phyloP scores from a whole-genome alignment of 1,140 invertebrate genomes.

The Camponotus vicinus region DNA sequence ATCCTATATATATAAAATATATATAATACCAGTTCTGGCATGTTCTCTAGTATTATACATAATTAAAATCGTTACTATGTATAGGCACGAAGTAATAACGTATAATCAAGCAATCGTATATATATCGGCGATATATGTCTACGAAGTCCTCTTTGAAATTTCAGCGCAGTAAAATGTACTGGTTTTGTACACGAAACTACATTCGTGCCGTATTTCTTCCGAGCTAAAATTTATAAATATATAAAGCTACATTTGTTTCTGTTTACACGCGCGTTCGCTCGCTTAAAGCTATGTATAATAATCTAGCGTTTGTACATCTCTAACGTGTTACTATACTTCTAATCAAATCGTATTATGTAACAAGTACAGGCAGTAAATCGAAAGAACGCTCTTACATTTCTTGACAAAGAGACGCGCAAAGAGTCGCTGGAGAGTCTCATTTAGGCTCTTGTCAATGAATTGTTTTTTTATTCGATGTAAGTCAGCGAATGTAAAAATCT shows the following conservation, averaged over 20 bases:
- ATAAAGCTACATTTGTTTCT: conserved; percentile 67
- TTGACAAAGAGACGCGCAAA: background rate
- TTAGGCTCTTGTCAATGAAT: background rate
- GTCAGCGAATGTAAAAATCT: background rate
- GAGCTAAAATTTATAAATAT: conserved; percentile 68
- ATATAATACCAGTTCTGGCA: conserved; percentile 11
- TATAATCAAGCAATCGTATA: conserved; percentile 12
- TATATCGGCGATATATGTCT: conserved; percentile 9
- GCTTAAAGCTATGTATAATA: conserved; percentile 58
- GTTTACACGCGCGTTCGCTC: too few species aligned
- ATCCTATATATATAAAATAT: conserved; percentile 41
- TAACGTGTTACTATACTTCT: conserved; percentile 61
- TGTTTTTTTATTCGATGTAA: background rate
- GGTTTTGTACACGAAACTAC: conserved; percentile 29
- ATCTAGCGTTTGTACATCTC: conserved; percentile 72
- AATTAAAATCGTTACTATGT: conserved; percentile 40
- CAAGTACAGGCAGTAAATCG: conserved; percentile 37
- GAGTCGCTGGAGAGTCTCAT: background rate
- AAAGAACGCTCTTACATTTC: conserved; percentile 26
- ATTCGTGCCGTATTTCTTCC: conserved; percentile 13
- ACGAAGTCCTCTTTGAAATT: conserved; percentile 46
- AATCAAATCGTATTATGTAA: conserved; percentile 48
- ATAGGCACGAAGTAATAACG: conserved; percentile 22
- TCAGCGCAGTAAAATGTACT: conserved; percentile 14
- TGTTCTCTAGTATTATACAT: conserved; percentile 42